phyloP scores from a whole-genome alignment of 2,113 vertebrate genomes.

The Gymnocephalus cernua region DNA sequence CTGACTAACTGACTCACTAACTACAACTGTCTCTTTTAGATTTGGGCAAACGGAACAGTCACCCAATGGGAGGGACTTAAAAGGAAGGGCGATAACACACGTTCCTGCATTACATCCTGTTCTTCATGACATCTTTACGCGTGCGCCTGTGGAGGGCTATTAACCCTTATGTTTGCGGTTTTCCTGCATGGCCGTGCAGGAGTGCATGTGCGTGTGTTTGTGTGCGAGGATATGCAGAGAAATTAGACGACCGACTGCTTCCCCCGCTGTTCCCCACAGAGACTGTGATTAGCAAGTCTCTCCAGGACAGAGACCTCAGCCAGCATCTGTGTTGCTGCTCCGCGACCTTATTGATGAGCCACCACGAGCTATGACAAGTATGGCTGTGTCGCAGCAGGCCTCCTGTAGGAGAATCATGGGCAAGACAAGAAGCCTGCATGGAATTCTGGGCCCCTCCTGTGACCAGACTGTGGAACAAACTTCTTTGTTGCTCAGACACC shows the following conservation, averaged over 20 bases:
- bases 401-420: conserved; percentile 30
- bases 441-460: not conserved
- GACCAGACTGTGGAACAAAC: conserved; percentile 5
- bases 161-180: conserved; percentile 31
- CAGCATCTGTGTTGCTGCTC: conserved; percentile 60
- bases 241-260: conserved; percentile 51
- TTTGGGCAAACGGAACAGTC: conserved; percentile 34
- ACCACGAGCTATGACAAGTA: conserved; percentile 30
- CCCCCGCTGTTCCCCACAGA: conserved; percentile 62
- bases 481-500: conserved; percentile 9
- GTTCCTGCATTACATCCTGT: conserved; percentile 34
- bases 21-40: conserved; percentile 1
- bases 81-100: conserved; percentile 28
- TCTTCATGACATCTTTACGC: conserved; percentile 41
- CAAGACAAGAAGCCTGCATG: conserved; percentile 16
- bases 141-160: not conserved
- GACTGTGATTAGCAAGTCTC: conserved; percentile 74
- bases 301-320: conserved; percentile 71
- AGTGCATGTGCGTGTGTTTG: not conserved
- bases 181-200: conserved; percentile 6
- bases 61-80: conserved; percentile 25
- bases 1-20: not conserved
- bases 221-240: conserved; percentile 29
- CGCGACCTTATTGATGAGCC: conserved; percentile 63
- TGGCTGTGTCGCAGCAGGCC: conserved; percentile 32